Evolutionary conservation across 2,888 invertebrate genomes (phyloP), one percentile per base, ranked within the genome.

Genomic region (Patella depressa): DNA sequence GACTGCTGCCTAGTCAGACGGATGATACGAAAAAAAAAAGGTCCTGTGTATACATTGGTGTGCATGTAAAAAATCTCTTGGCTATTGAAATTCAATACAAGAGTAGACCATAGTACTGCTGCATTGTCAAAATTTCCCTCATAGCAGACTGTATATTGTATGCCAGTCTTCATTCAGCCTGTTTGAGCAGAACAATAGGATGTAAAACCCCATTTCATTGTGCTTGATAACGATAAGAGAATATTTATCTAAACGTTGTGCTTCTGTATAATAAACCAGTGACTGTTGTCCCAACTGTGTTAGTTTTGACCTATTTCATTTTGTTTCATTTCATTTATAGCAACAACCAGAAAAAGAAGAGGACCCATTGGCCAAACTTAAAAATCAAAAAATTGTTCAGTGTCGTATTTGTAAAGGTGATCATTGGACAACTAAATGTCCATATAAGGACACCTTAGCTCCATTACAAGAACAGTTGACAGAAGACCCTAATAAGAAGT

Each of bases 341-440:
- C 87, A 96, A 88, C 96, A 97, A 88, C 95, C 96, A 83, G 95
- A 96, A 81, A 94, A 95, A 70, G 97, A 96, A 88, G 97, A 98
- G 87, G 95, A 96, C 86, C 94, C 95, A 2, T 92, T 97, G 76
- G 95, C 96, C 89, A 96, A 97, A 89, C 93, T 97, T 81, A 92
- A 90, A 81, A 90, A 88, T 70, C 96, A 97, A 80, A 91, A 91
- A 83, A 85, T 90, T 80, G 91, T 92, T 82, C 85, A 90, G 78
- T 91, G 92, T 88, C 86, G 92, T 86, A 90, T 92, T 85, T 88
- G 93, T 90, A 91, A 92, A 84, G 90, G 98, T 76, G 98, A 98
- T 90, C 99, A 99, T 93, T 99, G 98, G 98, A 98, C 98, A 57
- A 95, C 97, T 69, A 96, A 96, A 90, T 99, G 99, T 93, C 99